Conservation (phyloP, 1,140 invertebrate genomes). For the Rhagoletis pomonella region DNA sequence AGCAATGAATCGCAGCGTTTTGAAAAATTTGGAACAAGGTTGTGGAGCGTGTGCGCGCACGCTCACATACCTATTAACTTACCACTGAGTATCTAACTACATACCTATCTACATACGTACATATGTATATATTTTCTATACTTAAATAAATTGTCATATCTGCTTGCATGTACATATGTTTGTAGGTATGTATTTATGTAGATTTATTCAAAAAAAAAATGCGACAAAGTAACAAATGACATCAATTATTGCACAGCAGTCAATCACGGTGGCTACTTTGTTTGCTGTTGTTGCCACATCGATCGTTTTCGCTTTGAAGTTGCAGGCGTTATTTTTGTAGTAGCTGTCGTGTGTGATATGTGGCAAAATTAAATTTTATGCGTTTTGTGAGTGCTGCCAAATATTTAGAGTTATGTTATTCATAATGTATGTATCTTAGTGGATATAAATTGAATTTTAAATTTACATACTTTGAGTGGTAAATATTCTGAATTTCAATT, state of each 20-base stretch:
- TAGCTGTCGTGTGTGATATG: too few species aligned
- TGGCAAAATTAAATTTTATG: too few species aligned
- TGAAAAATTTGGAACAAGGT: conserved; percentile 47
- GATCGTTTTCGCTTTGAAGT: neutral
- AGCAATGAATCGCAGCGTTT: conserved; percentile 50
- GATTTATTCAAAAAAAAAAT: too few species aligned
- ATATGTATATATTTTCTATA: neutral
- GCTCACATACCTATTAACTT: neutral
- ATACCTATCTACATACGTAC: too few species aligned
- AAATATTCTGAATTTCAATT: too few species aligned
- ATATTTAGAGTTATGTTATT: too few species aligned
- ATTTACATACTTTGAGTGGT: too few species aligned
- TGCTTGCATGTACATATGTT: neutral
- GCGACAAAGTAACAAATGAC: conserved; percentile 30
- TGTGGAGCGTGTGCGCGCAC: conserved; percentile 27
- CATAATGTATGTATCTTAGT: too few species aligned
- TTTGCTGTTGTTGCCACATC: neutral
- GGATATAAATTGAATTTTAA: too few species aligned
- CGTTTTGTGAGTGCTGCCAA: too few species aligned
- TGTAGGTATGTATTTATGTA: too few species aligned
- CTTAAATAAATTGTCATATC: conserved; percentile 35
- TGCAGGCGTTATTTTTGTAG: neutral
- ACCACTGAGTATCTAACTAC: too few species aligned
- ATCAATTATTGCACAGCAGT: conserved; percentile 35
- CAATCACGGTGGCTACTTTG: neutral